phyloP scores from a whole-genome alignment of 2,888 invertebrate genomes.

The Heliconius cydno region DNA sequence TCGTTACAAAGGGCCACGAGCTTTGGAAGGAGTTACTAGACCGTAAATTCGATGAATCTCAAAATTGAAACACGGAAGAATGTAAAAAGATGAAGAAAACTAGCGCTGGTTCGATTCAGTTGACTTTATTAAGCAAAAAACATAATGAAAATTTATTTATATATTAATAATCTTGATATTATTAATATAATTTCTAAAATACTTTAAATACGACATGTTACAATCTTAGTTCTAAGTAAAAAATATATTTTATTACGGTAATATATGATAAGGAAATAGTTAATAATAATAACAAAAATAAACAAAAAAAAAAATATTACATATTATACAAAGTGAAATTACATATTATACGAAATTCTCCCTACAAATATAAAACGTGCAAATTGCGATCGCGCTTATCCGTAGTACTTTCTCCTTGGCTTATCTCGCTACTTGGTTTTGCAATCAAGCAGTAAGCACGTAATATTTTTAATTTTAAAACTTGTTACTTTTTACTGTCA shows the following conservation, averaged over 20 bases:
- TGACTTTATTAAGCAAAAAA: conserved; percentile 18
- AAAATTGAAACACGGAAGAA: conserved; percentile 29
- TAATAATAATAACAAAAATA: too few species aligned
- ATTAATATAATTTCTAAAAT: not conserved
- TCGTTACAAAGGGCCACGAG: conserved; percentile 57
- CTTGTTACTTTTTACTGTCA: not conserved
- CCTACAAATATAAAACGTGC: conserved; percentile 12
- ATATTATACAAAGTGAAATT: not conserved
- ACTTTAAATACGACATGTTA: too few species aligned
- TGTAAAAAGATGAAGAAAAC: conserved; percentile 16
- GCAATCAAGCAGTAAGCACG: conserved; percentile 2
- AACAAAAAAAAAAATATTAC: too few species aligned
- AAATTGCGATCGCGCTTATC: conserved; percentile 21
- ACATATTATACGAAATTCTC: not conserved
- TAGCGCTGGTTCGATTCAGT: not conserved
- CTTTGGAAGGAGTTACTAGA: conserved; percentile 27
- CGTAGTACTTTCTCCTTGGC: conserved; percentile 17
- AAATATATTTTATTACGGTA: too few species aligned
- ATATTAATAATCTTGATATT: not conserved
- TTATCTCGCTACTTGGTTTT: conserved; percentile 15
- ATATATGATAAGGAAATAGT: too few species aligned
- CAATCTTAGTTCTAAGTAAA: too few species aligned
- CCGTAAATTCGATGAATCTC: conserved; percentile 35
- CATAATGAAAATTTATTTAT: not conserved
- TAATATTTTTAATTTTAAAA: conserved; percentile 4